Evolutionary conservation across 2,888 invertebrate genomes (phyloP).

Genomic region (Anodontia alba): DNA sequence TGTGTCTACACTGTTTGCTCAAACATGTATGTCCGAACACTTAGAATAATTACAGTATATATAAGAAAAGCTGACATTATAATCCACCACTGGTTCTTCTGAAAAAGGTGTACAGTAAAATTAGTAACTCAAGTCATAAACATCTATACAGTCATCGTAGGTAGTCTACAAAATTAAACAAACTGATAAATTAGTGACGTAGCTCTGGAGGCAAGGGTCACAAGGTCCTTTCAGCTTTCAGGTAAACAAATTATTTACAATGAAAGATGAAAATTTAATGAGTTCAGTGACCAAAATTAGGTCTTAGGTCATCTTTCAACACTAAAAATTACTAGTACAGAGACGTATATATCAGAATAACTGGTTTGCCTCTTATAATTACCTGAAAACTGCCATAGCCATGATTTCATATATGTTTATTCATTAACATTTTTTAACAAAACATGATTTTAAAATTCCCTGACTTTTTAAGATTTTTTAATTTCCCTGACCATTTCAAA

Average conservation of each 20-base stretch:
- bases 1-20: too few relatives aligned
- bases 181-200: neutral
- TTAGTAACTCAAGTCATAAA: neutral
- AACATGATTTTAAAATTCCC: neutral
- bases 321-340: neutral
- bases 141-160: neutral
- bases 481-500: too few relatives aligned
- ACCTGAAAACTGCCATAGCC: too few relatives aligned
- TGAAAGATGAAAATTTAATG: constrained; percentile 3
- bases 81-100: neutral
- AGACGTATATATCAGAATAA: neutral
- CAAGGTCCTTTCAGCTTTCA: constrained; percentile 10
- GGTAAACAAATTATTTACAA: neutral
- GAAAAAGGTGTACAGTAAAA: neutral
- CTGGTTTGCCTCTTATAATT: too few relatives aligned
- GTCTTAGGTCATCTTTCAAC: too few relatives aligned
- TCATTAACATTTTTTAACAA: neutral
- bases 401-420: too few relatives aligned
- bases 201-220: neutral
- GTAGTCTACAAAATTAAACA: neutral
- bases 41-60: too few relatives aligned
- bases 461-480: neutral
- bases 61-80: neutral
- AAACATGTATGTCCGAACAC: too few relatives aligned
- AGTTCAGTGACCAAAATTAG: neutral